phyloP scores from a whole-genome alignment of 2,797 vertebrate species.

The Champsocephalus gunnari region DNA sequence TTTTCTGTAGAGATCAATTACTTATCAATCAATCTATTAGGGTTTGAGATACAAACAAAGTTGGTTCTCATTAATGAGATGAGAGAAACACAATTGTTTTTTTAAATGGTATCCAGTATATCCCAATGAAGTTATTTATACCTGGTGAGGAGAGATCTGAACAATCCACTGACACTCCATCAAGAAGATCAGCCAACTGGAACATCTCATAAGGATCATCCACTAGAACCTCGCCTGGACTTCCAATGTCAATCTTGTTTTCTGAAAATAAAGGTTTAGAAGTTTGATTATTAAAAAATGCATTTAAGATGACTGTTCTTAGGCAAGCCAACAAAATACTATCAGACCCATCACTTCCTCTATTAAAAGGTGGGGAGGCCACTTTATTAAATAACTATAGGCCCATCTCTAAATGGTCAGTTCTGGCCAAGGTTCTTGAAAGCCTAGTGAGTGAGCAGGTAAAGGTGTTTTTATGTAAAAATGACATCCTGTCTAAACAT shows the following conservation, averaged over 20 bases:
- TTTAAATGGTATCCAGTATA: neutral
- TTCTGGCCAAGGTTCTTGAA: no score
- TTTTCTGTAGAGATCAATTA: constrained; percentile 54
- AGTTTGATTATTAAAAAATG: neutral
- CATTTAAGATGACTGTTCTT: neutral
- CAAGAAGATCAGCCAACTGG: constrained; percentile 82
- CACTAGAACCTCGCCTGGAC: constrained; percentile 79
- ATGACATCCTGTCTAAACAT: no score
- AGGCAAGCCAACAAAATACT: no score
- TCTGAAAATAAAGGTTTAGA: constrained; percentile 60
- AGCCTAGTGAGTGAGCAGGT: no score
- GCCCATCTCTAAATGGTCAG: no score
- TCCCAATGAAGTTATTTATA: constrained; percentile 55
- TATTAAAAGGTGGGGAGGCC: no score
- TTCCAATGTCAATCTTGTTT: constrained; percentile 77
- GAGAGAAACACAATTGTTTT: neutral
- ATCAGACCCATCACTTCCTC: no score
- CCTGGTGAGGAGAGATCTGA: constrained; percentile 78
- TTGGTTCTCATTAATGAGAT: neutral
- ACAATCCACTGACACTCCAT: constrained; percentile 84
- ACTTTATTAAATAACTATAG: no score
- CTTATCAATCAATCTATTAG: neutral
- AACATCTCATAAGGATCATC: constrained; percentile 84
- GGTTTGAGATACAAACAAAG: neutral
- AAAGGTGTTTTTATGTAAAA: no score